These are phyloP conservation scores for Helobdella robusta DNA, from an alignment of 2,888 invertebrate genomes.

Conservation along the genomic window DNA sequence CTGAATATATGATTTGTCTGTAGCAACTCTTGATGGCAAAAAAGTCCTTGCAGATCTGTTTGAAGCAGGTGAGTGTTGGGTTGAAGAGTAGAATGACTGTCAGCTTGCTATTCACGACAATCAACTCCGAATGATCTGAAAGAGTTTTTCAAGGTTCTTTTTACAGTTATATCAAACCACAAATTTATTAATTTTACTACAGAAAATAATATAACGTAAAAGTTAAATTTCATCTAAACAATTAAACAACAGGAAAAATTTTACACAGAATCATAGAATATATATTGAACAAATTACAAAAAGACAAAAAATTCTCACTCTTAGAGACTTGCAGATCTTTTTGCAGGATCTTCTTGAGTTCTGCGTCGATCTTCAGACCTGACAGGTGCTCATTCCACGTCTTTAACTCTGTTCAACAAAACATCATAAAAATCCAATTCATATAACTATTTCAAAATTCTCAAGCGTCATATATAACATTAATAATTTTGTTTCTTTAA, in stretches of 20 bases:
- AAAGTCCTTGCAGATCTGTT: conserved; percentile 8
- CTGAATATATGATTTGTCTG: conserved; percentile 17
- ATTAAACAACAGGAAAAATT: background rate
- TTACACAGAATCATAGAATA: background rate
- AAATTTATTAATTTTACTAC: background rate
- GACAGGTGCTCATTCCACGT: conserved; percentile 24
- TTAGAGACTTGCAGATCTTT: background rate
- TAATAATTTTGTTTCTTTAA: too few relatives aligned
- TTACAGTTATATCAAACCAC: background rate
- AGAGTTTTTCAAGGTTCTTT: background rate
- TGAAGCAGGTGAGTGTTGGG: conserved; percentile 16
- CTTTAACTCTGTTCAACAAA: conserved; percentile 12
- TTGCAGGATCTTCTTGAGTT: conserved; percentile 10
- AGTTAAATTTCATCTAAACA: background rate
- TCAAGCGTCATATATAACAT: too few relatives aligned
- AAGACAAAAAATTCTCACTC: background rate
- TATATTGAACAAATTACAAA: background rate
- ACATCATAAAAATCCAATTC: background rate
- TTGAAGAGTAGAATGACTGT: conserved; percentile 18
- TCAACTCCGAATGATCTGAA: conserved; percentile 16
- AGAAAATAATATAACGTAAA: background rate
- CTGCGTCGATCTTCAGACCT: conserved; percentile 5
- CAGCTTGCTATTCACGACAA: conserved; percentile 17
- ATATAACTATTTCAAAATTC: too few relatives aligned
- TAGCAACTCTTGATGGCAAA: conserved; percentile 23